A percentile compares a stretch with the other conserved stretches of the same genome.
These are phyloP conservation scores for Rhingia rostrata DNA, from an alignment of 2,888 invertebrate species.

Conservation along the genomic window DNA sequence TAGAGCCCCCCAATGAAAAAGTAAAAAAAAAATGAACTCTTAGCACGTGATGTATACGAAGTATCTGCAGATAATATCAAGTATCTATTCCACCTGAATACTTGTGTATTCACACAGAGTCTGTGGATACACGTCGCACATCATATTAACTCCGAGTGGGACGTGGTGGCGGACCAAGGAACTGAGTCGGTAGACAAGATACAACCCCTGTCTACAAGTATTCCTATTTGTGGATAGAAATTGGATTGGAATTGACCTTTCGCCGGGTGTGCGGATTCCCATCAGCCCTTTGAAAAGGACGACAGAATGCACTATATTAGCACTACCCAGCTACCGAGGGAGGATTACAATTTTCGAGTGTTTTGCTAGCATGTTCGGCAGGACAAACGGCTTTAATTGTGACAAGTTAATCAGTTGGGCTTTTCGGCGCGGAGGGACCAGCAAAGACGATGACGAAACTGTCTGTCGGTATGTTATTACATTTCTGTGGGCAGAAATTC, in stretches of 20 bases:
- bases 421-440: background rate
- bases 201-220: constrained; percentile 34
- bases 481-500: constrained; percentile 29
- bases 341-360: constrained; percentile 33
- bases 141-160: constrained; percentile 59
- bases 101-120: constrained; percentile 70
- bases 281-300: constrained; percentile 9
- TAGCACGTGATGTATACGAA: constrained; percentile 67
- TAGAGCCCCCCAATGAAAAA: constrained; percentile 38
- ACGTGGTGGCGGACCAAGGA: constrained; percentile 1
- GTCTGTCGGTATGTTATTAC: constrained; percentile 37
- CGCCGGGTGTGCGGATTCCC: constrained; percentile 64
- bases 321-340: background rate
- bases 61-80: constrained; percentile 70
- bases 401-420: constrained; percentile 66
- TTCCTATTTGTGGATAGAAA: constrained; percentile 23
- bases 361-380: constrained; percentile 26
- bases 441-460: constrained; percentile 21
- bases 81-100: constrained; percentile 74
- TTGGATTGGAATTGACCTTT: constrained; percentile 62
- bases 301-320: background rate
- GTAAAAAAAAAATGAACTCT: constrained; percentile 42
- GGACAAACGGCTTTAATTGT: constrained; percentile 60
- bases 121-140: constrained; percentile 66
- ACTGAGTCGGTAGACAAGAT: constrained; percentile 34